Evolutionary conservation across 2,113 vertebrate genomes (phyloP).

Genomic region (Oncorhynchus clarkii): DNA sequence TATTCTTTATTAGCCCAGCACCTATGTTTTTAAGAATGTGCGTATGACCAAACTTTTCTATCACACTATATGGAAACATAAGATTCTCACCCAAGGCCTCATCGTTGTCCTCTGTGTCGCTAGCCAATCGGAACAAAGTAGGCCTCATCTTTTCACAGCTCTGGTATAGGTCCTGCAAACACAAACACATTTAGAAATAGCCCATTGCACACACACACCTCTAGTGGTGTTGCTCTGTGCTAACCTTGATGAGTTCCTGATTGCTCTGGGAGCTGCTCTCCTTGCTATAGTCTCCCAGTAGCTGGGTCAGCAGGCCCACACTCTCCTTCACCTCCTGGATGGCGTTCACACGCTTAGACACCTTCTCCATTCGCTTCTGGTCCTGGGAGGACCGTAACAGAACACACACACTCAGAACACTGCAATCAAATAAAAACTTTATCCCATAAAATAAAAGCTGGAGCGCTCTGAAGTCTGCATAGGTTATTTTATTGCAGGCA

Average conservation of each 20-base stretch:
- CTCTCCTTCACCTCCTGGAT: slow-evolving; percentile 97
- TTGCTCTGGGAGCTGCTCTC: slow-evolving; percentile 79
- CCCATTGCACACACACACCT: not conserved
- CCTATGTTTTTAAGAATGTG: too few relatives aligned
- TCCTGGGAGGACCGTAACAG: slow-evolving; percentile 69
- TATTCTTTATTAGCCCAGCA: too few relatives aligned
- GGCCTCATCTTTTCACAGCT: slow-evolving; percentile 97
- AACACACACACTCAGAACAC: not conserved
- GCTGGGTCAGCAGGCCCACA: slow-evolving; percentile 88
- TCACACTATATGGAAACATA: too few relatives aligned
- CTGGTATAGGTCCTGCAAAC: slow-evolving; percentile 88
- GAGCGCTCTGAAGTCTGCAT: too few relatives aligned
- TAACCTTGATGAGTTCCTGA: slow-evolving; percentile 93
- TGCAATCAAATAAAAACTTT: too few relatives aligned
- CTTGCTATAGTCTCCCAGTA: slow-evolving; percentile 86
- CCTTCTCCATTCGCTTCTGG: slow-evolving; percentile 96
- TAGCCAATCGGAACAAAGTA: slow-evolving; percentile 91
- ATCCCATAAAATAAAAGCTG: too few relatives aligned
- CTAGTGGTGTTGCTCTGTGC: not conserved
- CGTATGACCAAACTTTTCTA: too few relatives aligned
- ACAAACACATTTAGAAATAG: slow-evolving; percentile 10
- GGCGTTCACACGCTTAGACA: slow-evolving; percentile 91
- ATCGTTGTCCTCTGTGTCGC: slow-evolving; percentile 97
- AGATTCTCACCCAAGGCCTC: slow-evolving; percentile 86
- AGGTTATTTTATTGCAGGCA: too few relatives aligned